Percentiles rank a stretch among this genome's conserved stretches.
Conservation (phyloP, 2,888 invertebrate genomes). For the Rotaria socialis region DNA sequence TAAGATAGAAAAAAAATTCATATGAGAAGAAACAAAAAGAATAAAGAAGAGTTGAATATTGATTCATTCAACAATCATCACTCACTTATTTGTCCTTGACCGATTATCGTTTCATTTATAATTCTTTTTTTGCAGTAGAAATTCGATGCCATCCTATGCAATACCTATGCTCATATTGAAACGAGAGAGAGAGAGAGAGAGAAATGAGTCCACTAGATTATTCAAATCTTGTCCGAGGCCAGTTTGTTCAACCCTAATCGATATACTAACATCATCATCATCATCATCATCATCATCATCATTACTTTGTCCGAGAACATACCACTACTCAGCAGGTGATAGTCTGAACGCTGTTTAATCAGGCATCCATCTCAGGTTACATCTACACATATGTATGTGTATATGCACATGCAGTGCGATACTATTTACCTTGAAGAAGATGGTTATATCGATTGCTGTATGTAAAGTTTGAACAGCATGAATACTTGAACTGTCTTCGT, state of each 20-base stretch:
- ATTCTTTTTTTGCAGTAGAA: background rate
- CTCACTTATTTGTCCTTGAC: background rate
- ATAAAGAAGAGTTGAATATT: background rate
- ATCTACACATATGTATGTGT: background rate
- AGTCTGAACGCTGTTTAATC: background rate
- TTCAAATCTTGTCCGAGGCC: background rate
- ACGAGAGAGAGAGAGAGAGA: too few relatives aligned
- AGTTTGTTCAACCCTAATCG: background rate
- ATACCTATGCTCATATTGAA: background rate
- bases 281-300: background rate
- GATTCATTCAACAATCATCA: background rate
- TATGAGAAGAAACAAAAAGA: background rate
- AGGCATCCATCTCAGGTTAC: background rate
- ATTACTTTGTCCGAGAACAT: background rate
- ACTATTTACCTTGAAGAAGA: conserved; percentile 4
- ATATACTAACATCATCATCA: background rate
- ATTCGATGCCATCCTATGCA: background rate
- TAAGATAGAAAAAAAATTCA: background rate
- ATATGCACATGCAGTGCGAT: background rate
- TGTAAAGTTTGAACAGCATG: background rate
- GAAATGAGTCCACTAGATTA: background rate
- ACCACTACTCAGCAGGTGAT: background rate
- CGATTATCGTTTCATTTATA: background rate
- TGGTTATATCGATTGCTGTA: background rate
- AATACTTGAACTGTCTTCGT: conserved; percentile 1